Base-by-base conservation (phyloP, 2,113 vertebrate species). In the Gymnorhina tibicen region DNA sequence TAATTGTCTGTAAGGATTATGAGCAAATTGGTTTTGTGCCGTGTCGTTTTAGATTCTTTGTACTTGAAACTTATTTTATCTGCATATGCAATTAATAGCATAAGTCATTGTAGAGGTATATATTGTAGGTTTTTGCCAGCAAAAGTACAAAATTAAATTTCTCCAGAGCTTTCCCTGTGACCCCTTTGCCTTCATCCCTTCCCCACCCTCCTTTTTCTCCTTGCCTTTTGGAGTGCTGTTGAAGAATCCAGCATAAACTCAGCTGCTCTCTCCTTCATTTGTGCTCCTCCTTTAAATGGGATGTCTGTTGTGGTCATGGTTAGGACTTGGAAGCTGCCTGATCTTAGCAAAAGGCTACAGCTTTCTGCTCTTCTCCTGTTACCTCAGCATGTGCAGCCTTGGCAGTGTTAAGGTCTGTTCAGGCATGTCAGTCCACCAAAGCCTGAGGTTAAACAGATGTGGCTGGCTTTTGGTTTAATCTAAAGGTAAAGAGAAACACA, bases 391-490 rank as follows among this genome's bases (percentile, higher is more conserved):
- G 75, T 90, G 74, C 70, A 85, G 69, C 69, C 80, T 74, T 89
- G 66, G 53, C 56, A 78, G 74, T 33, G 16, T 24, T 64, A 58
- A 82, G 28, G 62, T 91, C 67, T 96, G 96, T 91, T 96, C 90
- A 93, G 95, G 59, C 95, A 94, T 33, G 95, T 87, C 68, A 63
- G 75, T 83, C 63, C 76, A 88, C 70, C 85, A 84, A 93, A 93
- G 92, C 82, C 85, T 18, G 63, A 93, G 94, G 87, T 97, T 88
- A 96, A 95, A 91, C 73, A 89, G 93, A 83, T 41, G 75, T 70
- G 75, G 63, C 39, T 28, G 26, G 59, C 39, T 93, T 92, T 74
- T 86, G 64, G 83, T n/a, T 92, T 86, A 93, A 81, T 95, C 72
- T 92, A 60, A 92, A 91, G 47, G 68, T 58, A 91, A 94, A 85